A percentile compares a stretch with the other conserved stretches of the same genome.
Evolutionary conservation across 1,140 invertebrate species (phyloP).

Genomic region (Drosophila kanapiae): DNA sequence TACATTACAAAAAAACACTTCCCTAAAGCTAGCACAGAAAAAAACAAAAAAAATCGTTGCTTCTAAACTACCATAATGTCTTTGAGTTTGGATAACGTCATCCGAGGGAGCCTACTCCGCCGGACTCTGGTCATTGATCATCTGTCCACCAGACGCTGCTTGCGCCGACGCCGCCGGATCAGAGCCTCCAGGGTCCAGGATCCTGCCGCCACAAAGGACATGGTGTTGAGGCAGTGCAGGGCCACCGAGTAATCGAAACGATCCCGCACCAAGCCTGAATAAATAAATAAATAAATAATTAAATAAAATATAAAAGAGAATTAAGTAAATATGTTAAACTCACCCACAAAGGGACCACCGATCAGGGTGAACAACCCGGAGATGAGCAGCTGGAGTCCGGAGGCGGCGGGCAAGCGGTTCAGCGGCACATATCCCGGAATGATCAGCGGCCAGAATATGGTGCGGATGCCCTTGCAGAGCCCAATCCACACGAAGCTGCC

Average conservation of each 20-base stretch:
- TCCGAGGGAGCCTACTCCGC: background rate
- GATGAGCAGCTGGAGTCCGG: conserved; percentile 88
- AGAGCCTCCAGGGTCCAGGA: conserved; percentile 86
- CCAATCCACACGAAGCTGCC: conserved; percentile 88
- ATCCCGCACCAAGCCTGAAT: conserved; percentile 88
- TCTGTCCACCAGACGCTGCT: conserved; percentile 25
- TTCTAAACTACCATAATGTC: conserved; percentile 22
- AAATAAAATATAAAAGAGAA: background rate
- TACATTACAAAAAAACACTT: conserved; percentile 7
- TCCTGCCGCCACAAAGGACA: conserved; percentile 87
- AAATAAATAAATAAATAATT: background rate
- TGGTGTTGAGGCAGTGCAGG: conserved; percentile 88
- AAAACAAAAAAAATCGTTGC: conserved; percentile 4
- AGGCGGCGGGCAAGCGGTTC: conserved; percentile 88
- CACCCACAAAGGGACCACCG: conserved; percentile 87
- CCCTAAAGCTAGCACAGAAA: conserved; percentile 27
- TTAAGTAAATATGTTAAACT: conserved; percentile 40
- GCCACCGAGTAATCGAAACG: conserved; percentile 87
- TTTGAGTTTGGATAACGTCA: conserved; percentile 13
- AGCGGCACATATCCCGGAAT: conserved; percentile 89
- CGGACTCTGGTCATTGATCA: background rate
- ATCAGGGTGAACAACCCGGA: conserved; percentile 87
- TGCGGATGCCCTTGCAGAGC: conserved; percentile 88
- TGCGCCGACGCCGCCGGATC: conserved; percentile 59
- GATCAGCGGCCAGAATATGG: conserved; percentile 89